Evolutionary conservation across 1,140 invertebrate species (phyloP).

Genomic region (roundworm (Caenorhabditis elegans)): WBcel235 BX284603.4:12854001-12854500

Average conservation of each 20-base stretch:
- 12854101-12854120: slow-evolving; percentile 11
- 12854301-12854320: neutral
- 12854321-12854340: neutral
- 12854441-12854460: slow-evolving; percentile 17
- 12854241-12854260: neutral
- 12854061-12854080: no score
- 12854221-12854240: neutral
- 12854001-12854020: no score
- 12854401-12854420: neutral
- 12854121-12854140: slow-evolving; percentile 3
- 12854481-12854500: slow-evolving; percentile 2
- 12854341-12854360: neutral
- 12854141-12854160: slow-evolving; percentile 35
- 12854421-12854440: neutral
- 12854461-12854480: slow-evolving; percentile 6
- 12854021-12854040: no score
- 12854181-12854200: neutral
- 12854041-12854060: no score
- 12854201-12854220: neutral
- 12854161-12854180: slow-evolving; percentile 17
- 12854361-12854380: neutral
- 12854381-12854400: neutral
- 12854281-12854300: neutral
- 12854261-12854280: slow-evolving; percentile 1
- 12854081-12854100: no score